phyloP scores from a whole-genome alignment of 2,113 vertebrate genomes.

The Bungarus multicinctus region DNA sequence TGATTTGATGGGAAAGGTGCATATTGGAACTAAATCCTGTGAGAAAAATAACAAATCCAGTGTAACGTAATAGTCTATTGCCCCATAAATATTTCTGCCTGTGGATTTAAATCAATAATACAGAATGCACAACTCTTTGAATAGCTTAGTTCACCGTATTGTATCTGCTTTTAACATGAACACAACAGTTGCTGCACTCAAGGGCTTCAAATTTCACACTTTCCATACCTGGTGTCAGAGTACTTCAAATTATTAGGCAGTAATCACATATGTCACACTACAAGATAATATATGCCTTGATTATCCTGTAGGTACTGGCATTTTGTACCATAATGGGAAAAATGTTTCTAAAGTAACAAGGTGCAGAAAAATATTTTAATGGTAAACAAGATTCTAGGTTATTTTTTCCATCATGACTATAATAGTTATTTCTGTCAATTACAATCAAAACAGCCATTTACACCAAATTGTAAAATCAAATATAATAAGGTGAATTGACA shows the following conservation, averaged over 20 bases:
- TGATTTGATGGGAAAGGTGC: not conserved
- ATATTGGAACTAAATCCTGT: not conserved
- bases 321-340: not conserved
- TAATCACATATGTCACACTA: not conserved
- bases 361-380: not conserved
- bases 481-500: not conserved
- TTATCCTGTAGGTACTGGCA: not conserved
- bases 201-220: not conserved
- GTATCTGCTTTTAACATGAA: not conserved
- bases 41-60: not conserved
- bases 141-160: not conserved
- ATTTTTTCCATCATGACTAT: not conserved
- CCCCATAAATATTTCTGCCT: not conserved
- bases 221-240: conserved; percentile 1
- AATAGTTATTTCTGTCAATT: not conserved
- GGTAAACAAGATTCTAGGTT: not conserved
- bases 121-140: not conserved
- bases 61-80: not conserved
- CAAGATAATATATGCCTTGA: not conserved
- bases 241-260: not conserved
- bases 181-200: not conserved
- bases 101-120: not conserved
- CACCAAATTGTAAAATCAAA: not conserved
- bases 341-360: not conserved
- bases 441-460: not conserved